Evolutionary conservation across 2,888 invertebrate species (phyloP), one percentile per base, ranked within the genome.

Genomic region (Atethmia centrago): DNA sequence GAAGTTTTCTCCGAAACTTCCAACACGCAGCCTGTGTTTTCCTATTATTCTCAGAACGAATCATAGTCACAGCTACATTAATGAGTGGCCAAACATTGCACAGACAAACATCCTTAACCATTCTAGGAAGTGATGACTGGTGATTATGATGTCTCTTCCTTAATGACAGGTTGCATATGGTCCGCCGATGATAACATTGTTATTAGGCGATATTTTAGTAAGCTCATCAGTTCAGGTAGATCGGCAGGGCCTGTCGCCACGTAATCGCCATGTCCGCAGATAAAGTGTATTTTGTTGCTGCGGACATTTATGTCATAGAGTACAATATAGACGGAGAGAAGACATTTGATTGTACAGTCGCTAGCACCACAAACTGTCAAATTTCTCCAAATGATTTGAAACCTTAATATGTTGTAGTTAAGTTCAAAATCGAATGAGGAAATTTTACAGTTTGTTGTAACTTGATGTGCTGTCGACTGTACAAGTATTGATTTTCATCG

Each of bases 211-310:
- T 87, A 84, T 78, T 81, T 83, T 67, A 61, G 78, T 78, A 71
- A 77, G 67, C 68, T 83, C 84, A 83, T 87, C 83, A 77, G 80
- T 77, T 74, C 88, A 87, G 89, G 89, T 89, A 89, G 80, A 82
- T 83, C 72, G 83, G 68, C 75, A 88, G 88, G 85, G 81, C 72
- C 90, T 92, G 93, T 93, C 93, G 93, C 93, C 93, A 91, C 85
- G 83, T 92, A 92, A 93, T 92, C 88, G 82, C 87, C 85, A 72
- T 87, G 86, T 85, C 87, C 88, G 83, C 77, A 81, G 88, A 88
- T 89, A 88, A 80, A 83, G 72, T 78, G 83, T 86, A 88, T 88
- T 88, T 88, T 82, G 81, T 84, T 82, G 83, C 72, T 71, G 69
- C 72, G 67, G 76, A 83, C 82, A 81, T 66, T 73, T 42, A 71